Conservation (phyloP, 1,140 invertebrate species). For the Aphelinus atriplicis region DNA sequence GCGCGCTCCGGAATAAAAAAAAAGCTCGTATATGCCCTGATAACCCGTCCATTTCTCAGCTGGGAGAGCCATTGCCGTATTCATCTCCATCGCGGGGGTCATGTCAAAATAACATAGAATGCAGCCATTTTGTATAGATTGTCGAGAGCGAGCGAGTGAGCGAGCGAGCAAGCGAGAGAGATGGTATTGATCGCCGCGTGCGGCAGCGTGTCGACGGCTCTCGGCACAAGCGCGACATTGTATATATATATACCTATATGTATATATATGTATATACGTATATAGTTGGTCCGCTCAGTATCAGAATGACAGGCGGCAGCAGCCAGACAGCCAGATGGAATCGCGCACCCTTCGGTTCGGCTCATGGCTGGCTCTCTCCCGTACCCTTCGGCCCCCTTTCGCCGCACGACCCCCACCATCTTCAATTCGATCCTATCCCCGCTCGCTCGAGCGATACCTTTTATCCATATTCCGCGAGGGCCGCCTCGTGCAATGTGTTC, state of each 20-base stretch:
- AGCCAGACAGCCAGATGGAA: slow-evolving; percentile 64
- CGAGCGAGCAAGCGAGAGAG: no score
- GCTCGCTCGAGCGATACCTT: slow-evolving; percentile 17
- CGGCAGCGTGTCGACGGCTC: slow-evolving; percentile 42
- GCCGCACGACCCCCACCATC: slow-evolving; percentile 43
- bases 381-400: slow-evolving; percentile 52
- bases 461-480: slow-evolving; percentile 34
- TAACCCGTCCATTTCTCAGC: no score
- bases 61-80: no score
- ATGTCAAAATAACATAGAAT: slow-evolving; percentile 37
- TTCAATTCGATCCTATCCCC: slow-evolving; percentile 23
- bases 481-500: slow-evolving; percentile 11
- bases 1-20: no score
- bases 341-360: slow-evolving; percentile 56
- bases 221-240: not conserved
- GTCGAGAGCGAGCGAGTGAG: slow-evolving; percentile 36
- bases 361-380: slow-evolving; percentile 26
- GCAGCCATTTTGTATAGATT: slow-evolving; percentile 67
- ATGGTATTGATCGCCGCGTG: slow-evolving; percentile 61
- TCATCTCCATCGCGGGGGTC: no score
- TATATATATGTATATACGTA: no score
- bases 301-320: slow-evolving; percentile 65
- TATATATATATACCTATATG: no score
- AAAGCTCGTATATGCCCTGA: no score
- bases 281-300: slow-evolving; percentile 50